phyloP scores from a whole-genome alignment of 2,797 vertebrate genomes.

The Scomberomorus guttatus region DNA sequence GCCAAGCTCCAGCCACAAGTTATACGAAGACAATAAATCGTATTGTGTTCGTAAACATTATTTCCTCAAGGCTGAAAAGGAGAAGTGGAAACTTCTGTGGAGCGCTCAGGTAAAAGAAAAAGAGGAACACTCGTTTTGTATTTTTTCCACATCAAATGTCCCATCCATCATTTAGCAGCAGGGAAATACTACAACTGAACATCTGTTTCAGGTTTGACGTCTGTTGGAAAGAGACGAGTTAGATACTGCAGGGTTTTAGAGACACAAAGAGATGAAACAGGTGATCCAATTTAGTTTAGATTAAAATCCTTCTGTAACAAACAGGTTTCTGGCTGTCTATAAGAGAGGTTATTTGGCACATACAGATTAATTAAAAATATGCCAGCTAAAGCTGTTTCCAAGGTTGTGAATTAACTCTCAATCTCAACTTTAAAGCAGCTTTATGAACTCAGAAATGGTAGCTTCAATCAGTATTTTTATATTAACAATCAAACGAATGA shows the following conservation, averaged over 20 bases:
- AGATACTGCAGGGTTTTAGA: slow-evolving; percentile 18
- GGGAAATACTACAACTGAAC: slow-evolving; percentile 44
- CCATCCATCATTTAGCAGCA: slow-evolving; percentile 52
- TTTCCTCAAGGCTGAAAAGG: slow-evolving; percentile 26
- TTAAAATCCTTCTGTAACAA: slow-evolving; percentile 20
- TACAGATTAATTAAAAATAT: slow-evolving; percentile 19
- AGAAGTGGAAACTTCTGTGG: slow-evolving; percentile 53
- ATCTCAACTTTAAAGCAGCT: too few relatives aligned
- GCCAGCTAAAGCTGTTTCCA: background rate
- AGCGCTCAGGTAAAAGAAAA: slow-evolving; percentile 47
- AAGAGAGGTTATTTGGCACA: slow-evolving; percentile 3
- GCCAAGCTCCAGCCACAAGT: slow-evolving; percentile 28
- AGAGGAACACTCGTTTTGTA: slow-evolving; percentile 29
- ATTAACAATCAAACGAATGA: too few relatives aligned
- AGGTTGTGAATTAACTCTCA: too few relatives aligned
- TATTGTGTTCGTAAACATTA: slow-evolving; percentile 60
- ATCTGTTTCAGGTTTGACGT: slow-evolving; percentile 65
- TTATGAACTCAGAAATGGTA: too few relatives aligned
- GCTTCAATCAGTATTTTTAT: too few relatives aligned
- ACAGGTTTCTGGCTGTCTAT: background rate
- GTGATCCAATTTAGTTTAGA: slow-evolving; percentile 31
- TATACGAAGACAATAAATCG: slow-evolving; percentile 64
- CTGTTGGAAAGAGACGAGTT: slow-evolving; percentile 25
- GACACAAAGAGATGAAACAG: slow-evolving; percentile 41
- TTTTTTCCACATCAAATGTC: slow-evolving; percentile 59